Percentiles rank a stretch among this genome's conserved stretches.
These are phyloP conservation scores for Canis aureus DNA, from an alignment of 2,113 vertebrate genomes.

Conservation along the genomic window DNA sequence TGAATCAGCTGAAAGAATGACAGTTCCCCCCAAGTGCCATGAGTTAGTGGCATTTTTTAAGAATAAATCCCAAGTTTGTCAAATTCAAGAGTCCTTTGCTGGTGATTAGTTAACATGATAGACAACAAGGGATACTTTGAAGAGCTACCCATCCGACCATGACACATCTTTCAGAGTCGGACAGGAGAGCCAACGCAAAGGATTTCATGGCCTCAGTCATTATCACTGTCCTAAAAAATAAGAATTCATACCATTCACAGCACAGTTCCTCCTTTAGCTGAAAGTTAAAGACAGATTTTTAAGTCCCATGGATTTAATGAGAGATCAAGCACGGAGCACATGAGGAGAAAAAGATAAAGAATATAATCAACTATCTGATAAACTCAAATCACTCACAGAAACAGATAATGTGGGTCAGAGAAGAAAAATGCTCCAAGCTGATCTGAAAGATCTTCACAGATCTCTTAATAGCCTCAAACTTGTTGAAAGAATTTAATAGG, in stretches of 20 bases:
- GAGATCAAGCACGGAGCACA: not conserved
- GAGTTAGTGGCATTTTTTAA: constrained; percentile 49
- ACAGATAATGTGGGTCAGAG: not conserved
- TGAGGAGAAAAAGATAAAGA: not conserved
- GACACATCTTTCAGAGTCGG: not conserved
- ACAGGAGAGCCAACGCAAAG: not conserved
- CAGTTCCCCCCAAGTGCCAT: constrained; percentile 40
- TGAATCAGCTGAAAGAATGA: constrained; percentile 58
- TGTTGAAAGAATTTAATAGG: not conserved
- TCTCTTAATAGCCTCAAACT: not conserved
- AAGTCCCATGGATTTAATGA: constrained; percentile 31
- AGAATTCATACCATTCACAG: not conserved
- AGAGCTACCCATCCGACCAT: not conserved
- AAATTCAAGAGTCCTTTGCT: constrained; percentile 23
- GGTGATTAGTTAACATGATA: not conserved
- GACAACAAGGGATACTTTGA: constrained; percentile 3
- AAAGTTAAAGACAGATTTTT: not conserved
- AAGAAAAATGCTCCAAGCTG: not conserved
- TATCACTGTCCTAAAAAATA: not conserved
- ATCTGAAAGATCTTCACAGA: not conserved
- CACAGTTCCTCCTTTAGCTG: not conserved
- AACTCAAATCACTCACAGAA: not conserved
- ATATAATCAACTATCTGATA: not conserved
- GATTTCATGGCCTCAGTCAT: not conserved
- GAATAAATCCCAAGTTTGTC: constrained; percentile 51